Conservation (phyloP, 2,113 vertebrate species). For the Melanerpes formicivorus region DNA sequence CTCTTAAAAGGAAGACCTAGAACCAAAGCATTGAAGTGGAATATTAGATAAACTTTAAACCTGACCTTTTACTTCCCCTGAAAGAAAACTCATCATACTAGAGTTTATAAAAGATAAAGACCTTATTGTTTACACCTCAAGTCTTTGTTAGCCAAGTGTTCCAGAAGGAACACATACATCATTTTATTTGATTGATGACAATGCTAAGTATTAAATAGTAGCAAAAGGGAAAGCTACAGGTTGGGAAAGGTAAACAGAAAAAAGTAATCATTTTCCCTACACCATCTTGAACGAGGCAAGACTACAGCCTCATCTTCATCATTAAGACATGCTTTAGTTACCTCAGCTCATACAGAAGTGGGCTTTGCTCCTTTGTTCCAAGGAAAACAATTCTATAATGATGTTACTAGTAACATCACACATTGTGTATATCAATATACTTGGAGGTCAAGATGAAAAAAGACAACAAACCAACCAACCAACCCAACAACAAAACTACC, state of each 20-base stretch:
- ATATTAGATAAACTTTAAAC: neutral
- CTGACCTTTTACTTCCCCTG: neutral
- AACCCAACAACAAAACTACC: too few species aligned
- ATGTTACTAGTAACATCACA: neutral
- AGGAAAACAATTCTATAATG: neutral
- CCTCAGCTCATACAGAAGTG: neutral
- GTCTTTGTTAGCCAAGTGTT: neutral
- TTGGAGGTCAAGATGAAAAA: accelerated
- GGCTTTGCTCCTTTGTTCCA: neutral
- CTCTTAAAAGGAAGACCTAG: neutral
- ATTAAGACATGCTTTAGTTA: neutral
- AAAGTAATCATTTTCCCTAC: neutral
- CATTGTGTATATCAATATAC: neutral
- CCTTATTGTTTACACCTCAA: neutral
- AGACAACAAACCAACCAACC: neutral
- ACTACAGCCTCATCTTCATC: neutral
- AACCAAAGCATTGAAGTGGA: neutral
- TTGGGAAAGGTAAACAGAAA: neutral
- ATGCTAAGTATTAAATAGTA: neutral
- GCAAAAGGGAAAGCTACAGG: neutral
- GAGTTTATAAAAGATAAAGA: neutral
- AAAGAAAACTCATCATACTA: neutral
- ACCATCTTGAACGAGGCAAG: neutral
- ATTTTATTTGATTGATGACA: neutral
- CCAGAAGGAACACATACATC: neutral